These are phyloP conservation scores for Cordilura impudica DNA, from an alignment of 2,888 invertebrate genomes.

Conservation along the genomic window DNA sequence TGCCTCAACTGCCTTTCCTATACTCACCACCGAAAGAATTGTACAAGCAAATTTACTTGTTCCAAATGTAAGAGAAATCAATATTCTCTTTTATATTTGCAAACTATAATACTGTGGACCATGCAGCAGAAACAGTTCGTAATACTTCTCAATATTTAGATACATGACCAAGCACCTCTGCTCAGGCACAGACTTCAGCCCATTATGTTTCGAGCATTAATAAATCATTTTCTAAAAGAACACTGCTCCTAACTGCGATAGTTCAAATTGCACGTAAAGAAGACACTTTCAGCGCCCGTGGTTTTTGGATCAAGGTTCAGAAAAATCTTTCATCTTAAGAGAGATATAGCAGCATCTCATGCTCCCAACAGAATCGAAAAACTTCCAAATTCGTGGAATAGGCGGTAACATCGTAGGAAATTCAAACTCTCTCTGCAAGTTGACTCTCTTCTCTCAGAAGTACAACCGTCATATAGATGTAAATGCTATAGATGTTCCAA, in stretches of 20 bases:
- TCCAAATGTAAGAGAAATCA: too few relatives aligned
- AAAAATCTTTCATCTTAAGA: conserved; percentile 9
- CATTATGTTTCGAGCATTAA: too few relatives aligned
- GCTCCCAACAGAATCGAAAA: not conserved
- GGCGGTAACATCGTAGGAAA: not conserved
- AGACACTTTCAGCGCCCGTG: not conserved
- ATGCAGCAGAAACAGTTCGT: too few relatives aligned
- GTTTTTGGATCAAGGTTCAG: conserved; percentile 8
- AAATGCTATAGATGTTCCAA: not conserved
- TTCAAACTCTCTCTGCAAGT: not conserved
- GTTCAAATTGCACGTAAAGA: not conserved
- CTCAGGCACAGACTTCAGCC: too few relatives aligned
- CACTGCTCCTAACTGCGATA: not conserved
- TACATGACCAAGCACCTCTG: too few relatives aligned
- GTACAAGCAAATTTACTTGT: too few relatives aligned
- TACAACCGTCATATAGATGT: not conserved
- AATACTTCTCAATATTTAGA: too few relatives aligned
- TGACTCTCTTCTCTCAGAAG: not conserved
- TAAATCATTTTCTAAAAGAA: too few relatives aligned
- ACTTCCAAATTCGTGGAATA: not conserved
- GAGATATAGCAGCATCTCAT: not conserved
- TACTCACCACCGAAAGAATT: too few relatives aligned
- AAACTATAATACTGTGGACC: too few relatives aligned
- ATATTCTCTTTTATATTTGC: too few relatives aligned
- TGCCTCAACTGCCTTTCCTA: too few relatives aligned